Evolutionary conservation across 2,888 invertebrate genomes (phyloP).

Genomic region (Creontiades dilutus): DNA sequence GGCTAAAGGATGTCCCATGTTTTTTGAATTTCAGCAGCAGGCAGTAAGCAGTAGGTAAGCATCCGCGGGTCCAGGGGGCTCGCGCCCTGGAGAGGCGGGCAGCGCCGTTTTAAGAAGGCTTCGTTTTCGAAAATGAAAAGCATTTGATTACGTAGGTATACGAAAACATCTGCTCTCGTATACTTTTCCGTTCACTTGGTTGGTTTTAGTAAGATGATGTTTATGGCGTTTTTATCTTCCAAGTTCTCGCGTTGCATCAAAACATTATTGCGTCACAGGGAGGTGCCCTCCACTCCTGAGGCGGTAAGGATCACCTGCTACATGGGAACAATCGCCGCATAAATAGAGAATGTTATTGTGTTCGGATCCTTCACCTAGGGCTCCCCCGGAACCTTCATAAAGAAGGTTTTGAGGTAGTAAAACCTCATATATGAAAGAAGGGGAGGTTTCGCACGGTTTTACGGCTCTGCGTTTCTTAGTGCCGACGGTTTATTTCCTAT

Average conservation of each 20-base stretch:
- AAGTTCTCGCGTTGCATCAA: neutral
- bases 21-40: too few relatives aligned
- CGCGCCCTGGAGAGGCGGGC: too few relatives aligned
- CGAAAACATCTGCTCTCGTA: too few relatives aligned
- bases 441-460: slow-evolving; percentile 58
- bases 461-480: slow-evolving; percentile 60
- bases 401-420: slow-evolving; percentile 67
- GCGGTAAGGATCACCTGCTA: slow-evolving; percentile 36
- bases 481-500: slow-evolving; percentile 61
- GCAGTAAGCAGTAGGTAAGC: too few relatives aligned
- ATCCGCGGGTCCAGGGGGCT: too few relatives aligned
- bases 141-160: too few relatives aligned
- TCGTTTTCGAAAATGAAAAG: too few relatives aligned
- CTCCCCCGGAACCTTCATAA: slow-evolving; percentile 57
- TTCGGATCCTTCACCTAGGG: slow-evolving; percentile 48
- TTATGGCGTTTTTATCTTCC: neutral
- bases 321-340: slow-evolving; percentile 50
- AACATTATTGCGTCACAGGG: neutral
- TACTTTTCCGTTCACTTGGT: too few relatives aligned
- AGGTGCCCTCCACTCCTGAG: neutral
- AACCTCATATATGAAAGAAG: slow-evolving; percentile 71
- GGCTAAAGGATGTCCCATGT: too few relatives aligned
- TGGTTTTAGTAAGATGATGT: neutral
- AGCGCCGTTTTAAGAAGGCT: too few relatives aligned
- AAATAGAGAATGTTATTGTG: slow-evolving; percentile 52